phyloP scores from a whole-genome alignment of 2,888 invertebrate species.

The Unio delphinus region DNA sequence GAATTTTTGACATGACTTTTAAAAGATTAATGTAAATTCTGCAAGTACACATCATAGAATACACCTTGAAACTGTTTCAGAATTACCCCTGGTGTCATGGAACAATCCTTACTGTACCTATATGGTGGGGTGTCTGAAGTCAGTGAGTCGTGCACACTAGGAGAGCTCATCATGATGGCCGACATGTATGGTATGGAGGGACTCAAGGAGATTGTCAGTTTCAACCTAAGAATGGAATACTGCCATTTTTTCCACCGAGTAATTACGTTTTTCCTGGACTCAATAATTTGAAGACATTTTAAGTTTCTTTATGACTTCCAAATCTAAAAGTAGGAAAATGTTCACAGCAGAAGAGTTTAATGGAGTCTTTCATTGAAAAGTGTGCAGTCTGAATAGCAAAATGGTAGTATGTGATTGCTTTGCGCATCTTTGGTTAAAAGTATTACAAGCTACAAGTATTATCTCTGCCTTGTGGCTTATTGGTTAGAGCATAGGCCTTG shows the following conservation, averaged over 20 bases:
- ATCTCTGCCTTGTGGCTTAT: too few relatives aligned
- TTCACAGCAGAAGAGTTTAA: too few relatives aligned
- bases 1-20: neutral
- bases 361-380: too few relatives aligned
- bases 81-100: slow-evolving; percentile 75
- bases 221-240: slow-evolving; percentile 88
- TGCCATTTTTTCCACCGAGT: slow-evolving; percentile 80
- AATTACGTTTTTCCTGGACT: slow-evolving; percentile 81
- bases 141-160: slow-evolving; percentile 87
- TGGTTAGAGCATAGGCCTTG: too few relatives aligned
- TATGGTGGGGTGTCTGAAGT: slow-evolving; percentile 93
- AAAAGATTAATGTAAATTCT: neutral
- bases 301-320: neutral
- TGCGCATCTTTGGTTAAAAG: too few relatives aligned
- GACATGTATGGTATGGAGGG: slow-evolving; percentile 93
- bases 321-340: too few relatives aligned
- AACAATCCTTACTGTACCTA: slow-evolving; percentile 93
- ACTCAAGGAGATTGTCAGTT: slow-evolving; percentile 90
- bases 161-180: slow-evolving; percentile 88
- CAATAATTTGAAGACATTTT: neutral
- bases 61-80: slow-evolving; percentile 9
- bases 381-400: too few relatives aligned
- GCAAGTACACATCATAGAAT: neutral
- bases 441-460: too few relatives aligned
- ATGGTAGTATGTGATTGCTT: too few relatives aligned